Percentiles rank a stretch among this genome's conserved stretches.
phyloP scores from a whole-genome alignment of 2,797 vertebrate species.

The Ambastaia sidthimunki region DNA sequence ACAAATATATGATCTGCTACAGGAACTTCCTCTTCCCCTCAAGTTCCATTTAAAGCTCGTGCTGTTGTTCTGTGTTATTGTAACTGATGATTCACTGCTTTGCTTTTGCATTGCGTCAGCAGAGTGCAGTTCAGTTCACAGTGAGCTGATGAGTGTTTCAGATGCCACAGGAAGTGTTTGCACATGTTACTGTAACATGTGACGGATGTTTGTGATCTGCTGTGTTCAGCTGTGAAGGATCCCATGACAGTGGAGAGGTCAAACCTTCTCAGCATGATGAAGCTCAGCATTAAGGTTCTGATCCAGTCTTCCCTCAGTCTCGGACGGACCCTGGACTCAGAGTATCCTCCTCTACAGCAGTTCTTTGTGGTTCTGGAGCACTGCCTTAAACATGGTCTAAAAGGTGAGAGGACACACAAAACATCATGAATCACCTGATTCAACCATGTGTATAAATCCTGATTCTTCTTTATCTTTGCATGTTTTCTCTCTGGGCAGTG shows the following conservation, averaged over 20 bases:
- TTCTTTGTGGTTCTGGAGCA: conserved; percentile 97
- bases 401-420: conserved; percentile 78
- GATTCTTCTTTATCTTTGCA: background rate
- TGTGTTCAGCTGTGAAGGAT: conserved; percentile 73
- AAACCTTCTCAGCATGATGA: conserved; percentile 98
- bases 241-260: conserved; percentile 89
- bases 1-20: background rate
- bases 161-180: conserved; percentile 19
- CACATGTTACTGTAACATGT: background rate
- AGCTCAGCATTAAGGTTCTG: conserved; percentile 92
- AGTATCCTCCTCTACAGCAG: conserved; percentile 94
- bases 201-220: background rate
- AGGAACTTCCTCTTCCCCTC: conserved; percentile 36
- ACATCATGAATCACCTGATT: background rate
- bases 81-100: background rate
- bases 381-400: conserved; percentile 96
- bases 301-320: conserved; percentile 95
- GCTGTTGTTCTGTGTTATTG: background rate
- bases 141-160: background rate
- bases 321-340: conserved; percentile 91
- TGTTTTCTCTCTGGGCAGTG: conserved; percentile 71
- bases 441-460: background rate
- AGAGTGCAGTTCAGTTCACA: background rate
- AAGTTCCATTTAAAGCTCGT: background rate
- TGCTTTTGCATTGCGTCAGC: background rate